These are phyloP conservation scores for Scaptomyza caliginosa DNA, from an alignment of 2,888 invertebrate genomes.

Conservation along the genomic window DNA sequence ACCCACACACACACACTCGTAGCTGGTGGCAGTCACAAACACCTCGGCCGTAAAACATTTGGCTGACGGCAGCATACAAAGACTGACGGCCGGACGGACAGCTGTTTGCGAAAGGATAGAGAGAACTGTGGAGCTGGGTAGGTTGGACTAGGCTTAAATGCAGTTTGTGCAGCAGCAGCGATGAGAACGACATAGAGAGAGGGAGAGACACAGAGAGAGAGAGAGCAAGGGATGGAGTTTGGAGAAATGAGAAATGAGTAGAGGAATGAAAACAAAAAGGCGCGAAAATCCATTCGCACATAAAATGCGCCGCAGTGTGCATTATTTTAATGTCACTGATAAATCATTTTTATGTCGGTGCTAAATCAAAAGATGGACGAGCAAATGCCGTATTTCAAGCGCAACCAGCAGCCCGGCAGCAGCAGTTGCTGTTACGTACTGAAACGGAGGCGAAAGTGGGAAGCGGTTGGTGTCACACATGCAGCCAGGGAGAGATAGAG, in stretches of 20 bases:
- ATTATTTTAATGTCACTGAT: constrained; percentile 84
- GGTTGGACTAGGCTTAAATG: constrained; percentile 48
- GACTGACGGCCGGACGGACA: constrained; percentile 63
- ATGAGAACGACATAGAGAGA: neutral
- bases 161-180: constrained; percentile 44
- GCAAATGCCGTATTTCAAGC: constrained; percentile 79
- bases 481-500: constrained; percentile 14
- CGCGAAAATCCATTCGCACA: constrained; percentile 84
- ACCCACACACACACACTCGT: constrained; percentile 20
- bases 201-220: neutral
- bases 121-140: neutral
- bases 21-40: constrained; percentile 55
- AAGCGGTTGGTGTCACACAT: constrained; percentile 47
- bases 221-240: neutral
- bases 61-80: constrained; percentile 75
- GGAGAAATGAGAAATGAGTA: neutral
- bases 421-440: neutral
- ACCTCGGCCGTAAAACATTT: constrained; percentile 79
- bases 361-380: constrained; percentile 83
- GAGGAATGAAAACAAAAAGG: constrained; percentile 71
- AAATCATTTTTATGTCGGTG: constrained; percentile 84
- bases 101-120: constrained; percentile 37
- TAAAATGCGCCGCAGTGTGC: constrained; percentile 84
- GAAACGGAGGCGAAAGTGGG: neutral
- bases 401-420: constrained; percentile 18